These are phyloP conservation scores for Ceramica pisi DNA, from an alignment of 2,888 invertebrate genomes.

Conservation along the genomic window DNA sequence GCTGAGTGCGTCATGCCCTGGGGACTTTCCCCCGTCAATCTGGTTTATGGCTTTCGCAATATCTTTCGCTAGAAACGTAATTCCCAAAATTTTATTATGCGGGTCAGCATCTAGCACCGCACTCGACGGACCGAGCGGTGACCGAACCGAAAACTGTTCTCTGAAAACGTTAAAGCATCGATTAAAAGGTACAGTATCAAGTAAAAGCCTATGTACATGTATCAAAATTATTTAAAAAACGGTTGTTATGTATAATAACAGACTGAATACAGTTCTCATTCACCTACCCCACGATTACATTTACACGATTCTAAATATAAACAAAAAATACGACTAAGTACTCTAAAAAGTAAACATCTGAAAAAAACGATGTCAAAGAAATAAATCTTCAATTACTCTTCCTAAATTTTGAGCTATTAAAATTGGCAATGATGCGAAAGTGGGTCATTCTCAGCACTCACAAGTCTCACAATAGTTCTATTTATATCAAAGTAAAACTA, in stretches of 20 bases:
- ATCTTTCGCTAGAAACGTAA: too few relatives aligned
- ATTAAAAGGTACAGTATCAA: too few relatives aligned
- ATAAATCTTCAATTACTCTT: conserved; percentile 67
- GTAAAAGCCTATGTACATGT: too few relatives aligned
- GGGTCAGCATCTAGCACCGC: too few relatives aligned
- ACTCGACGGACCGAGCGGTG: too few relatives aligned
- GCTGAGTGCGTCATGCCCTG: too few relatives aligned
- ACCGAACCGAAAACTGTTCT: too few relatives aligned
- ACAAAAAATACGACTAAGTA: conserved; percentile 19
- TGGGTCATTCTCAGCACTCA: conserved; percentile 81
- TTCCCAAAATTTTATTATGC: too few relatives aligned
- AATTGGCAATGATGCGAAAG: conserved; percentile 80
- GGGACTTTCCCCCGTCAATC: too few relatives aligned
- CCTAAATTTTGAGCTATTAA: conserved; percentile 69
- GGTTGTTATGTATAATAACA: conserved; percentile 3
- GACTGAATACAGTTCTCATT: conserved; percentile 1
- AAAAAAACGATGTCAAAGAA: conserved; percentile 63
- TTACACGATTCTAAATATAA: conserved; percentile 11
- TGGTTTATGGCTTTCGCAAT: too few relatives aligned
- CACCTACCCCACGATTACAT: conserved; percentile 15
- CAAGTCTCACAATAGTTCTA: conserved; percentile 81
- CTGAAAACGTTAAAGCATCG: neutral
- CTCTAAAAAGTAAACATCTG: conserved; percentile 22
- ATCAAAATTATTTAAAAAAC: neutral
- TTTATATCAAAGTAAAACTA: conserved; percentile 85